Base-by-base conservation (phyloP, 2,888 invertebrate genomes). In the Euplexia lucipara region DNA sequence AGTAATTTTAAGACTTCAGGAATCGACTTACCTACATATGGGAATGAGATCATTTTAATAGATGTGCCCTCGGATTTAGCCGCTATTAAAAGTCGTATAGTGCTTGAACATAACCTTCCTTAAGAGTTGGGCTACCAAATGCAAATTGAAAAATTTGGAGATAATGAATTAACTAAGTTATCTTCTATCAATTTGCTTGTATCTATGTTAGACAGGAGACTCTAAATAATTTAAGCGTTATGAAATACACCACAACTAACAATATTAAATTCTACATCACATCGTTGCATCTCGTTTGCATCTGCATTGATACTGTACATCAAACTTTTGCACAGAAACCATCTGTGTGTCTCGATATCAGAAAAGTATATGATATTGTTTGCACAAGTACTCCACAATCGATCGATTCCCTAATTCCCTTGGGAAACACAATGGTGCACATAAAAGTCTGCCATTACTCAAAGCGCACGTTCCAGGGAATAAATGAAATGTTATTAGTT, bases 401-500 rank as follows among this genome's bases (percentile, higher is more conserved):
- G 14, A 39, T 63, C 42, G 37, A 30, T 70, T 16, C 5, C 2
- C 7, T 30, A 32, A 30, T 70, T 16, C 5, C 2, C 7, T 30
- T 12, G n/a, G 14, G 48, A 66, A 66, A 47, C 53, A 52, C 70
- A 72, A 70, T 52, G 48, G 59, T 69, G 14, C 70, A 61, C 61
- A 70, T 56, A 75, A 75, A 53, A 56, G 16, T 42, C 18, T 26
- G 26, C 62, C 52, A 62, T 71, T 56, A 71, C 70, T 75, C 76
- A 70, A 32, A 26, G 39, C 52, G 39, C 48, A 53, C 45, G 54
- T 60, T 47, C 60, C 58, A 45, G 53, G 71, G 71, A 78, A 85
- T 85, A 85, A 81, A 85, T 83, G 84, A 83, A 84, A 79, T 61
- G 78, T 78, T 85, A 84, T 85, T 86, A 85, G 84, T 85, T 84